Conservation (phyloP, 2,888 invertebrate genomes). For the Alcis repandata region DNA sequence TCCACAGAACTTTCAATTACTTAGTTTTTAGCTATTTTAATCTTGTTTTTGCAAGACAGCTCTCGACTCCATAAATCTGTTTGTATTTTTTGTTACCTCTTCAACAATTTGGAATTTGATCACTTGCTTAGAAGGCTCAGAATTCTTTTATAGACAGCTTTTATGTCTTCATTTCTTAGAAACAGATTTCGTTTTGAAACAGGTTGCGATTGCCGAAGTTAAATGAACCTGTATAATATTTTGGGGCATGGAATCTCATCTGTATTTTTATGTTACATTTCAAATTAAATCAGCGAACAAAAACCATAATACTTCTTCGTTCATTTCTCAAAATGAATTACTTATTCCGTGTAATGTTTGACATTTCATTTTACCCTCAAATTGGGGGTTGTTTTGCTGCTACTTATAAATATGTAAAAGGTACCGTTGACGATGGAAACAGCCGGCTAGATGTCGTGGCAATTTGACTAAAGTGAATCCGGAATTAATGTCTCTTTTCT, state of each 20-base stretch:
- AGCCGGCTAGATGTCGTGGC: constrained; percentile 17
- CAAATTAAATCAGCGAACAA: background rate
- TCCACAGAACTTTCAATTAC: constrained; percentile 27
- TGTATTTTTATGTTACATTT: background rate
- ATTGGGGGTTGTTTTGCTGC: constrained; percentile 26
- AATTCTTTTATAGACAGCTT: constrained; percentile 17
- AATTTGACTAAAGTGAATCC: constrained; percentile 14
- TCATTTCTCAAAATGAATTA: constrained; percentile 24
- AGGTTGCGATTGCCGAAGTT: constrained; percentile 14
- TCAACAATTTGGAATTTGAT: constrained; percentile 24
- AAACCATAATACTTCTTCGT: constrained; percentile 14
- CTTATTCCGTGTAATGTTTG: constrained; percentile 32
- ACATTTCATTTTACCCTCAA: constrained; percentile 14
- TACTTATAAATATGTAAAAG: constrained; percentile 37
- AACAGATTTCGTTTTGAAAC: constrained; percentile 16
- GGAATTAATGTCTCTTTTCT: background rate
- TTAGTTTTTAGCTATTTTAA: constrained; percentile 36
- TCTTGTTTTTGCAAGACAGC: constrained; percentile 28
- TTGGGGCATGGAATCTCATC: background rate
- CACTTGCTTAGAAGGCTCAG: constrained; percentile 7
- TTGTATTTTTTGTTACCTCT: constrained; percentile 23
- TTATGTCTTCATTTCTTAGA: constrained; percentile 27
- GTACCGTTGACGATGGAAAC: constrained; percentile 25
- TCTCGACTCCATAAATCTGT: constrained; percentile 28
- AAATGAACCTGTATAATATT: background rate